phyloP scores from a whole-genome alignment of 2,888 invertebrate species.

The Xestia c-nigrum region DNA sequence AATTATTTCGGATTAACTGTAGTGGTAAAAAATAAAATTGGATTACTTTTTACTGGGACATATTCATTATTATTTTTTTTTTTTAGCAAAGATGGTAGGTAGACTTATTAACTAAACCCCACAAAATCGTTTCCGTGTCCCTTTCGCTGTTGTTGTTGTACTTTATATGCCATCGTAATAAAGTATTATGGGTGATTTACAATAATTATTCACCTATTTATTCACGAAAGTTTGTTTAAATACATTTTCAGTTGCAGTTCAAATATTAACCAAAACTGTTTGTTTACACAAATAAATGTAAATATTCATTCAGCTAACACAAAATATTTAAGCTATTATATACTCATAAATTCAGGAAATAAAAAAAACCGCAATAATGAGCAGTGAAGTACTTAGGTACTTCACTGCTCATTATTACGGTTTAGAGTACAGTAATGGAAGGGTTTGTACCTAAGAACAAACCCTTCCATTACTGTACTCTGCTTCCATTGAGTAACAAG shows the following conservation, averaged over 20 bases:
- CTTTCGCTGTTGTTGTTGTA: too few species aligned
- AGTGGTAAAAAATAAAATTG: neutral
- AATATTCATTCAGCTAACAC: neutral
- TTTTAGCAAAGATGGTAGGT: too few species aligned
- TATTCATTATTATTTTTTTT: too few species aligned
- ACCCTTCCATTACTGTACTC: neutral
- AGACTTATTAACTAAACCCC: too few species aligned
- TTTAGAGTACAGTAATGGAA: too few species aligned
- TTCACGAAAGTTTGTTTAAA: neutral
- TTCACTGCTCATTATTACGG: too few species aligned
- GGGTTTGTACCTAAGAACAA: too few species aligned
- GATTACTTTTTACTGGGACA: neutral
- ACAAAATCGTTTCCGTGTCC: too few species aligned
- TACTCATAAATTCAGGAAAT: neutral
- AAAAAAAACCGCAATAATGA: neutral
- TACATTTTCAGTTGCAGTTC: neutral
- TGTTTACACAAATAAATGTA: neutral
- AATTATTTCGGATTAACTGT: slow-evolving; percentile 23
- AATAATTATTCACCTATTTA: neutral
- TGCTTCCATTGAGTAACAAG: slow-evolving; percentile 32
- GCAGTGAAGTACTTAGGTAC: slow-evolving; percentile 1
- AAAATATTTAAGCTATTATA: neutral
- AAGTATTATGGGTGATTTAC: neutral
- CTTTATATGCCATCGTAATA: neutral
- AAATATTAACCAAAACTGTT: neutral